These are phyloP conservation scores for Myotis brandtii DNA, from an alignment of 2,113 vertebrate species.

Conservation along the genomic window DNA sequence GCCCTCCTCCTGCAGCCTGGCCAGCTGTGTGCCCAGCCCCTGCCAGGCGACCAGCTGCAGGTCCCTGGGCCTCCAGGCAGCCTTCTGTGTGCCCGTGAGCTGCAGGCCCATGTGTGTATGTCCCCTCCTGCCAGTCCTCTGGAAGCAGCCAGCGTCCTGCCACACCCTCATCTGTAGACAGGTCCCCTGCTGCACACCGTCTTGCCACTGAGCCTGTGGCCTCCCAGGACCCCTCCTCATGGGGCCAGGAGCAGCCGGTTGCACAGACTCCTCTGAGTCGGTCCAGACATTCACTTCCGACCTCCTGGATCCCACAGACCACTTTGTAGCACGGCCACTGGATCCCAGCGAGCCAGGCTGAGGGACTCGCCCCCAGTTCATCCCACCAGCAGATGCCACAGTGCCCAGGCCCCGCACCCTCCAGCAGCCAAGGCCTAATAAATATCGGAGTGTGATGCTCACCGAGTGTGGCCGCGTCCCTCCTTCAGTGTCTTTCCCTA, in stretches of 20 bases:
- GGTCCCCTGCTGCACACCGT: rapidly evolving
- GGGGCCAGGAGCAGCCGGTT: neutral
- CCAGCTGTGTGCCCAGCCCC: too few relatives aligned
- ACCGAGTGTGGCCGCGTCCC: rapidly evolving
- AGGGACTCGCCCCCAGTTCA: rapidly evolving
- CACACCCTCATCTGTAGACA: neutral
- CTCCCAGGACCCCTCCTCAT: neutral
- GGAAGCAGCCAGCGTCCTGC: neutral
- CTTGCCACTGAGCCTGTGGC: neutral
- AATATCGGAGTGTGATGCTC: rapidly evolving
- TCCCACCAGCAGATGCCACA: too few relatives aligned
- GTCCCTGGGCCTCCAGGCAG: neutral
- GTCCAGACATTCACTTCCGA: neutral
- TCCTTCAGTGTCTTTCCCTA: neutral
- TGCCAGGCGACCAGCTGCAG: rapidly evolving
- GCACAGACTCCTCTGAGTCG: neutral
- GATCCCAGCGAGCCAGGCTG: neutral
- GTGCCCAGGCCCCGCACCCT: neutral
- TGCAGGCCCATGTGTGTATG: neutral
- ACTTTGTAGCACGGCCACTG: rapidly evolving
- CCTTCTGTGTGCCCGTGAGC: neutral
- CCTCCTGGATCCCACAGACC: neutral
- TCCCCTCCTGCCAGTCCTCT: neutral
- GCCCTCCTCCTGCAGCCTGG: neutral
- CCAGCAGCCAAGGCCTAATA: neutral